These are phyloP conservation scores for Ambastaia sidthimunki DNA, from an alignment of 2,797 vertebrate genomes.

Conservation along the genomic window DNA sequence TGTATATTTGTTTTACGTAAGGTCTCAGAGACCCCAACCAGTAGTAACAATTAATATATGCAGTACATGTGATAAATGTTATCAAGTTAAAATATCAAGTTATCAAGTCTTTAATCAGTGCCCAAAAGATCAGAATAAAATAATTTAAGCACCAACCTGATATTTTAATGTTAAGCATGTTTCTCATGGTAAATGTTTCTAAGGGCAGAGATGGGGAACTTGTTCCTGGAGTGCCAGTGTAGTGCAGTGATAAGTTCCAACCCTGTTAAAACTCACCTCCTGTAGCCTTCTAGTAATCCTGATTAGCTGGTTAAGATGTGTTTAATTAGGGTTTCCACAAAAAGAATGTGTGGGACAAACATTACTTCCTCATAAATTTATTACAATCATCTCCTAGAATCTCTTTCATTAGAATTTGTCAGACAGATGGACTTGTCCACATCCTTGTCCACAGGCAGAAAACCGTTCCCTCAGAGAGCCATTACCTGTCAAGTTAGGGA, in stretches of 20 bases:
- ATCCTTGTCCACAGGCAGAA: not conserved
- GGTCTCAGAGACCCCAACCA: not conserved
- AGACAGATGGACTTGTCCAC: not conserved
- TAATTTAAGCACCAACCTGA: too few relatives aligned
- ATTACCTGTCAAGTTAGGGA: conserved; percentile 18
- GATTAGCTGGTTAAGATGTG: too few relatives aligned
- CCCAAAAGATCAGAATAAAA: too few relatives aligned
- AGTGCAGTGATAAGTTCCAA: too few relatives aligned
- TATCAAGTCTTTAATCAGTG: too few relatives aligned
- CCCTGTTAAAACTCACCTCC: too few relatives aligned
- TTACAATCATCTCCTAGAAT: not conserved
- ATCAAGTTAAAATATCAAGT: not conserved
- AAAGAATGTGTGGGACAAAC: not conserved
- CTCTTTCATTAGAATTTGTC: not conserved
- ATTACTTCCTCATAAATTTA: not conserved
- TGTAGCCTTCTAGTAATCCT: too few relatives aligned
- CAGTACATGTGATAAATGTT: too few relatives aligned
- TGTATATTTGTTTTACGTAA: not conserved
- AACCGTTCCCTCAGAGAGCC: conserved; percentile 12
- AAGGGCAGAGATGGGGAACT: too few relatives aligned
- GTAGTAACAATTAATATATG: not conserved
- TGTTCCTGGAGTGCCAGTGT: too few relatives aligned
- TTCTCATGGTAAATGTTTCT: too few relatives aligned
- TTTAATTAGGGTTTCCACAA: not conserved
- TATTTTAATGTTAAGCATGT: too few relatives aligned